Conservation (phyloP, 2,113 vertebrate genomes). For the Gavia stellata region DNA sequence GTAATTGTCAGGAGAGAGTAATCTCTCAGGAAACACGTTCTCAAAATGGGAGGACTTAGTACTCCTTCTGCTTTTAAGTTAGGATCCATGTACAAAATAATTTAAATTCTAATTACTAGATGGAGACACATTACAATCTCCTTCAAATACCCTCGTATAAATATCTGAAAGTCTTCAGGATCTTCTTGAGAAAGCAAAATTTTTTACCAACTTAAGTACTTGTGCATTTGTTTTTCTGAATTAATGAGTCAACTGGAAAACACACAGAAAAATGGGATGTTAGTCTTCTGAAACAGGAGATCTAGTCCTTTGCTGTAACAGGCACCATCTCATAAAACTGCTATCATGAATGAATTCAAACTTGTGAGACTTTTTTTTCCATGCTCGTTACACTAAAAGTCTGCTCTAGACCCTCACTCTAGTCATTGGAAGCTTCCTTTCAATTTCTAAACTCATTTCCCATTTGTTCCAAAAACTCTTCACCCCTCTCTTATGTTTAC, state of each 20-base stretch:
- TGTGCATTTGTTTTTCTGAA: background rate
- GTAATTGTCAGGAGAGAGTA: background rate
- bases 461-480: background rate
- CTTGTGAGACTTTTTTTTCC: background rate
- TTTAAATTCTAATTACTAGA: background rate
- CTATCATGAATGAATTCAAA: background rate
- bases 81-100: background rate
- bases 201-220: background rate
- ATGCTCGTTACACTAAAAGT: background rate
- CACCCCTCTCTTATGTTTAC: background rate
- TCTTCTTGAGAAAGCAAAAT: background rate
- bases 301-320: background rate
- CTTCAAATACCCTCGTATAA: background rate
- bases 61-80: background rate
- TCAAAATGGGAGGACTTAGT: background rate
- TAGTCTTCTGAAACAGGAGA: background rate
- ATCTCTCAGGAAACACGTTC: background rate
- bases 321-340: background rate
- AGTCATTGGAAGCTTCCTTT: background rate
- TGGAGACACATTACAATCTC: background rate
- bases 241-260: background rate
- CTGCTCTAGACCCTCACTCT: background rate
- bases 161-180: background rate
- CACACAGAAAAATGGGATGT: background rate
- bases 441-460: background rate